Base-by-base conservation (phyloP, 2,888 invertebrate genomes). In the Drosophila tanythrix region DNA sequence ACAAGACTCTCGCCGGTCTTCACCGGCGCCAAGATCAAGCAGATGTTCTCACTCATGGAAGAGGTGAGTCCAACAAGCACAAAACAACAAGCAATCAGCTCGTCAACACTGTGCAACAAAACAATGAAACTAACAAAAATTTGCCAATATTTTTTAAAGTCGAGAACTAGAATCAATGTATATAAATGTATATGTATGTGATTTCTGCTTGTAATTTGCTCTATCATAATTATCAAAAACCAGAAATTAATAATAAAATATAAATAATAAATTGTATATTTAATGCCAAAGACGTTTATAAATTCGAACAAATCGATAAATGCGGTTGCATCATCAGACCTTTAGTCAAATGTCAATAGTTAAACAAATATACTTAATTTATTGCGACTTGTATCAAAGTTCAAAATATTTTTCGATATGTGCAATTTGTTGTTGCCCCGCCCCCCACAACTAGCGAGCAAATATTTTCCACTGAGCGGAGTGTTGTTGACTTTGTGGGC, bases 1-100 rank as follows among this genome's bases (percentile, higher is more conserved):
- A 73, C 90, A 1, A 92, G 93, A 58, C 67, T 94, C 27, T 92
- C 94, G n/a, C 94, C 94, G 6, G 92, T 94, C 15, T 94, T 94
- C 67, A 93, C 93, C 0, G 91, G 91, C 67, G 92, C 92, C 52
- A 93, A 92, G 82, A 91, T 93, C 69, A 93, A 92, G 75, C 92
- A 92, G 79, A 92, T 93, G 92, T 93, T 93, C 86, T 81, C 91
- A 4, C 88, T 93, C 35, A 87, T 93, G 82, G 90, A 92, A 70
- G 91, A 92, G 85, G 92, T 93, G 62, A 88, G 87, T 77, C 62
- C 25, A 55, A 10, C 15, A 43, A 25, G 4, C 27, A 35, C 18
- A 35, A 27, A 40, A 38, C 27, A 27, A 25, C 36, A 21, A 33
- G 8, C 27, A 8, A 43, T 18, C 8, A 15, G 46, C 15, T 46